Evolutionary conservation across 2,113 vertebrate species (phyloP).

Genomic region (Micromys minutus): DNA sequence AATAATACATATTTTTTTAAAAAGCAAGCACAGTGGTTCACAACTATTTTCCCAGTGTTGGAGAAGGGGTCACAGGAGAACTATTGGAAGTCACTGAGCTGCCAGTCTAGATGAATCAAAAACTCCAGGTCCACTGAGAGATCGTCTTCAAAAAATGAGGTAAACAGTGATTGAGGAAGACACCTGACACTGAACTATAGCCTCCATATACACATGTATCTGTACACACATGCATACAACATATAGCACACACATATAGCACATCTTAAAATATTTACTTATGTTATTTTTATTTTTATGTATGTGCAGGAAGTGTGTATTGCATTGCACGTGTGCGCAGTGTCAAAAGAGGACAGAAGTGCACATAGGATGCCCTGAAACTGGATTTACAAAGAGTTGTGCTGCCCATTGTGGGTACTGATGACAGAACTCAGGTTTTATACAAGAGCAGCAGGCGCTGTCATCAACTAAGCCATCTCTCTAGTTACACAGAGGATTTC

Average conservation of each 20-base stretch:
- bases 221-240: background rate
- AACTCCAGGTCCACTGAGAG: background rate
- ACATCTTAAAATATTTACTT: background rate
- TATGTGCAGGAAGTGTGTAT: background rate
- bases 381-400: background rate
- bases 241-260: background rate
- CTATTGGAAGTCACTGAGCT: background rate
- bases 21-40: rapidly evolving
- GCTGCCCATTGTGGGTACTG: background rate
- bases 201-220: background rate
- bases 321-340: background rate
- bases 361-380: background rate
- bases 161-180: background rate
- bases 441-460: background rate
- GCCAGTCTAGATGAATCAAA: background rate
- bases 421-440: background rate
- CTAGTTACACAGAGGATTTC: background rate
- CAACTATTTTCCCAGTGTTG: no score
- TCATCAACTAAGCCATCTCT: background rate
- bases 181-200: background rate
- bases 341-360: background rate
- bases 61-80: background rate
- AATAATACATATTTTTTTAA: background rate
- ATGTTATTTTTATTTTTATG: background rate
- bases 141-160: background rate